Conservation (phyloP, 2,888 invertebrate genomes). For the Caradrina clavipalpis region DNA sequence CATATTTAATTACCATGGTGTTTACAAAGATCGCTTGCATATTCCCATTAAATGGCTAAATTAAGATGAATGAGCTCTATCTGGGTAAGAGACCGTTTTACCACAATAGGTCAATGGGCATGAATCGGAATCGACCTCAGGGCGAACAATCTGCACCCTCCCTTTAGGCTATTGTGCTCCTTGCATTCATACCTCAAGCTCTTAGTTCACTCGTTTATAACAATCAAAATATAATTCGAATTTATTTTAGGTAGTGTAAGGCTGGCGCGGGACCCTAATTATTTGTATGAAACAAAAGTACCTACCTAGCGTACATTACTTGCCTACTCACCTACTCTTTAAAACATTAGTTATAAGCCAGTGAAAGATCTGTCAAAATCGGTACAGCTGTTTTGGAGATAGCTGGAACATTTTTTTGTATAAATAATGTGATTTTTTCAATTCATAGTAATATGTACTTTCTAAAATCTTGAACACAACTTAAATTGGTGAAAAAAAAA, state of each 20-base stretch:
- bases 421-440: no score
- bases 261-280: no score
- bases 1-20: background rate
- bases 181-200: constrained; percentile 40
- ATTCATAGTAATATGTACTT: no score
- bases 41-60: constrained; percentile 34
- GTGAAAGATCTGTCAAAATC: no score
- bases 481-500: no score
- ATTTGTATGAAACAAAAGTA: no score
- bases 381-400: no score
- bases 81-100: constrained; percentile 25
- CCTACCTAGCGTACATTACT: no score
- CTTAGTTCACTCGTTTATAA: constrained; percentile 21
- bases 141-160: constrained; percentile 41
- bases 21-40: constrained; percentile 26
- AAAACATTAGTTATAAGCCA: no score
- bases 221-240: constrained; percentile 21
- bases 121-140: constrained; percentile 31
- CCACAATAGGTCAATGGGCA: constrained; percentile 48
- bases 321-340: no score
- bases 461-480: no score
- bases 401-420: no score
- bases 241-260: background rate
- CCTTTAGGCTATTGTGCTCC: constrained; percentile 29
- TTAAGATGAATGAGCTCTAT: constrained; percentile 45